phyloP scores from a whole-genome alignment of 2,113 vertebrate species.

The Dromaius novaehollandiae region DNA sequence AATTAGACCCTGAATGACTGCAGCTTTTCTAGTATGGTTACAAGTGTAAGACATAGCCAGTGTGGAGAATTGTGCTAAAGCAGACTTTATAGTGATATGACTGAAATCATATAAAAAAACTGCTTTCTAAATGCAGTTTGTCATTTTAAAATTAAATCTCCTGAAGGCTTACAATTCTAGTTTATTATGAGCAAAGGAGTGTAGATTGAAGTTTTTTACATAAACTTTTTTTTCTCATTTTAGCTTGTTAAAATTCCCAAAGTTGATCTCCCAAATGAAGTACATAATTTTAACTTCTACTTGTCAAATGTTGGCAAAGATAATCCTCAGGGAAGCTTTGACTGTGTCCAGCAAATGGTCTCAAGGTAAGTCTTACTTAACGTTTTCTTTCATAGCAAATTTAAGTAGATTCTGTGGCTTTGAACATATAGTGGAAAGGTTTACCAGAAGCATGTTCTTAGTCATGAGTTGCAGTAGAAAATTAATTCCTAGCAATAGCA shows the following conservation, averaged over 20 bases:
- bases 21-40: no score
- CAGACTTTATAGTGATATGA: neutral
- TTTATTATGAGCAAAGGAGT: neutral
- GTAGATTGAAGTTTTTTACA: neutral
- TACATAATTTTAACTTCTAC: constrained; percentile 86
- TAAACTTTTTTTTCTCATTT: neutral
- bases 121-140: neutral
- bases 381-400: neutral
- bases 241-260: constrained; percentile 90
- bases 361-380: constrained; percentile 80
- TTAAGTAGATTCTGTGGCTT: neutral
- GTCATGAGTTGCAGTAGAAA: neutral
- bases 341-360: constrained; percentile 85
- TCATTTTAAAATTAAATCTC: neutral
- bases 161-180: neutral
- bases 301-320: constrained; percentile 89
- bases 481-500: neutral
- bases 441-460: neutral
- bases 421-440: neutral
- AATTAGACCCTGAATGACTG: neutral
- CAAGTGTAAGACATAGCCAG: accelerated
- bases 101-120: neutral
- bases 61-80: neutral
- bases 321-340: constrained; percentile 94
- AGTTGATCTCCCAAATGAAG: constrained; percentile 75